Percentiles rank a stretch among this genome's conserved stretches.
Evolutionary conservation across 2,113 vertebrate species (phyloP).

Genomic region (Coreoperca whiteheadi): DNA sequence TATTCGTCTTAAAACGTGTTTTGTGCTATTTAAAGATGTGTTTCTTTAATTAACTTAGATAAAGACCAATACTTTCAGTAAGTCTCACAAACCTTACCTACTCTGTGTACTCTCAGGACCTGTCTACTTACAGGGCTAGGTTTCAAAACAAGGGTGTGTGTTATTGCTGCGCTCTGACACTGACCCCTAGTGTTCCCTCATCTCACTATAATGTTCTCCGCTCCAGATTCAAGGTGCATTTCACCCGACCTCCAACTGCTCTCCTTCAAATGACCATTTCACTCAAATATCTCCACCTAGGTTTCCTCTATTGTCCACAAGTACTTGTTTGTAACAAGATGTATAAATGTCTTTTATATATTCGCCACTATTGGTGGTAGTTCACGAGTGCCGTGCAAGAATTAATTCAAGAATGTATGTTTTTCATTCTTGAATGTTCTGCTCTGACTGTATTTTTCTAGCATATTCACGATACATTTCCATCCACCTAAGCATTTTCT

Average conservation of each 20-base stretch:
- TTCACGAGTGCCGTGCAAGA: constrained; percentile 14
- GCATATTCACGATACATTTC: neutral
- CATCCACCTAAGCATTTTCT: neutral
- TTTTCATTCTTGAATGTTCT: constrained; percentile 1
- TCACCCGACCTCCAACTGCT: neutral
- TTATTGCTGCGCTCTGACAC: constrained; percentile 33
- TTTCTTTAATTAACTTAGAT: constrained; percentile 27
- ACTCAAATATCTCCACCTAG: neutral
- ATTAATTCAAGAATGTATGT: constrained; percentile 4
- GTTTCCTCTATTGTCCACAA: neutral
- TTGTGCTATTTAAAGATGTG: constrained; percentile 19
- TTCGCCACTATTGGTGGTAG: constrained; percentile 10
- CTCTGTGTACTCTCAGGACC: neutral
- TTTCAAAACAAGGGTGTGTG: neutral
- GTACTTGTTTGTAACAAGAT: constrained; percentile 12
- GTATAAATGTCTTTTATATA: constrained; percentile 32
- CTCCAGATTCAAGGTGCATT: constrained; percentile 1
- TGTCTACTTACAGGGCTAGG: neutral
- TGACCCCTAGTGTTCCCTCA: constrained; percentile 64
- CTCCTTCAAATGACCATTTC: constrained; percentile 21
- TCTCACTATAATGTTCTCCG: neutral
- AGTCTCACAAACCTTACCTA: neutral
- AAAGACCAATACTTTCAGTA: constrained; percentile 30
- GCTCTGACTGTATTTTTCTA: constrained; percentile 42
- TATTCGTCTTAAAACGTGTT: neutral